These are phyloP conservation scores for Diprion similis DNA, from an alignment of 1,140 invertebrate species.

Conservation along the genomic window DNA sequence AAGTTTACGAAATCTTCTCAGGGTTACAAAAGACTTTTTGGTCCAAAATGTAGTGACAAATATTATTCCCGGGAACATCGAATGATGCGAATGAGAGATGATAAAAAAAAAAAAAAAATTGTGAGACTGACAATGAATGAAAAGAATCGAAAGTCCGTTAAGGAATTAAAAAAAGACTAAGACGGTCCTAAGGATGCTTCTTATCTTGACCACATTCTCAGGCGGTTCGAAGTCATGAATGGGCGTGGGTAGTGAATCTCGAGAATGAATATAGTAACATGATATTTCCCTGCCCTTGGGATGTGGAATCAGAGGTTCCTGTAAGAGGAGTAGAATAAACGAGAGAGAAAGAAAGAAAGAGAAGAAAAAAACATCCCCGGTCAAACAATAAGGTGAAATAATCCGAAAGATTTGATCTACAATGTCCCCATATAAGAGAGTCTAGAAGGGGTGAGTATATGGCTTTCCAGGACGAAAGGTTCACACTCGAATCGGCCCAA, in stretches of 20 bases:
- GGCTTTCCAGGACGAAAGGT: not conserved
- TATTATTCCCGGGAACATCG: too few species aligned
- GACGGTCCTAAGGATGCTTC: not conserved
- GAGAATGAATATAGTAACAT: not conserved
- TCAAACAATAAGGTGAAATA: conserved; percentile 1
- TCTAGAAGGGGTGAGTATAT: not conserved
- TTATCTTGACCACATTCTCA: not conserved
- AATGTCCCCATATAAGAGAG: not conserved
- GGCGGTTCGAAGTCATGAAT: not conserved
- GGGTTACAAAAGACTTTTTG: too few species aligned
- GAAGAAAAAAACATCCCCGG: not conserved
- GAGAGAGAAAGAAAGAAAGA: too few species aligned
- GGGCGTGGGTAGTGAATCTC: not conserved
- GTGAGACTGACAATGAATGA: too few species aligned
- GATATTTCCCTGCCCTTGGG: not conserved
- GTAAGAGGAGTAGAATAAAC: not conserved
- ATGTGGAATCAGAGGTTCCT: not conserved
- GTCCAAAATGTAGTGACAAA: too few species aligned
- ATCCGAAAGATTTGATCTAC: conserved; percentile 4
- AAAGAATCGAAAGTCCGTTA: not conserved
- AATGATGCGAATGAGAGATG: too few species aligned
- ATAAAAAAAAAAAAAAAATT: too few species aligned
- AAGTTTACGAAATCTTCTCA: too few species aligned
- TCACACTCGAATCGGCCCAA: not conserved
- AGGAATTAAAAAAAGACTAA: not conserved